Conservation (phyloP, 2,113 vertebrate genomes). For the Rhinoptilus africanus region DNA sequence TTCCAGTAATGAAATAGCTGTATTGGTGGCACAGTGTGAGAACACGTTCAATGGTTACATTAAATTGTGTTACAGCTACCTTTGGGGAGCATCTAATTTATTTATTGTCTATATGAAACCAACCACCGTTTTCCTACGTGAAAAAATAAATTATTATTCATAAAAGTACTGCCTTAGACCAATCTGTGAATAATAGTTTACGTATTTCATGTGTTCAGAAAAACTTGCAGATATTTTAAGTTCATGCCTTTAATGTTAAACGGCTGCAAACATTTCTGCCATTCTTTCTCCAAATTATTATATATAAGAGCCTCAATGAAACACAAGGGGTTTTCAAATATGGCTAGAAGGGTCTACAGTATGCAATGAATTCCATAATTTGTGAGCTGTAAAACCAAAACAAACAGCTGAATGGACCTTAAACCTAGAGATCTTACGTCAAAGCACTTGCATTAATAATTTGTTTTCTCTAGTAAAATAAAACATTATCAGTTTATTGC, state of each 20-base stretch:
- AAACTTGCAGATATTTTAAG: not conserved
- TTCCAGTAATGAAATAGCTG: conserved; percentile 54
- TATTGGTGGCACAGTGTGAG: conserved; percentile 40
- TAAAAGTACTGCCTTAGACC: not conserved
- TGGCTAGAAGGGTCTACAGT: not conserved
- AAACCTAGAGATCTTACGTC: not conserved
- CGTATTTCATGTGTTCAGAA: not conserved
- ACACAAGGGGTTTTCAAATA: not conserved
- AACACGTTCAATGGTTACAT: conserved; percentile 5
- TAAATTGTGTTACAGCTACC: conserved; percentile 17
- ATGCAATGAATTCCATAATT: not conserved
- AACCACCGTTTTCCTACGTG: not conserved
- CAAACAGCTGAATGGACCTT: not conserved
- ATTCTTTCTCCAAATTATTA: not conserved
- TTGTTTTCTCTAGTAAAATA: not conserved
- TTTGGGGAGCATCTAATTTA: conserved; percentile 13
- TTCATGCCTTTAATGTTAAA: not conserved
- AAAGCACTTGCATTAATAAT: not conserved
- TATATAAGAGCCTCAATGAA: not conserved
- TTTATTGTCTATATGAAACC: not conserved
- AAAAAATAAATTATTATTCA: conserved; percentile 1
- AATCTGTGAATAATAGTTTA: not conserved
- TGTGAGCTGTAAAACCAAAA: not conserved
- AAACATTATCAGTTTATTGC: not conserved
- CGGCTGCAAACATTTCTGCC: not conserved